Evolutionary conservation across 2,888 invertebrate species (phyloP).

Genomic region (Eupithecia exiguata): DNA sequence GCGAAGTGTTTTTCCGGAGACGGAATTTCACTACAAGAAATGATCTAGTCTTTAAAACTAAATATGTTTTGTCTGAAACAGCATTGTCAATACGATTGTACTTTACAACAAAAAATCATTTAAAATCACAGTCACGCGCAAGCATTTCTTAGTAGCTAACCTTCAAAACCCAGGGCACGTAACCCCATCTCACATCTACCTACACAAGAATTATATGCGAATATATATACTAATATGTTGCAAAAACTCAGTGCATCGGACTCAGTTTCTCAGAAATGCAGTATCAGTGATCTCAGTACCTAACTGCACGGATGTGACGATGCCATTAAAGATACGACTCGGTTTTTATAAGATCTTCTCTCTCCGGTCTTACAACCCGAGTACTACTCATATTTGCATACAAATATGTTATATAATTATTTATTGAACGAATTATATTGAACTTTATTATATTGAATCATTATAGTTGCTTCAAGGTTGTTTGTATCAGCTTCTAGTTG

Average conservation of each 20-base stretch:
- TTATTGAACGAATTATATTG: too few species aligned
- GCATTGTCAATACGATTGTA: background rate
- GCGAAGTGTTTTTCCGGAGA: slow-evolving; percentile 1
- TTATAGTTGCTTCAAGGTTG: too few species aligned
- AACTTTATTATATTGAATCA: too few species aligned
- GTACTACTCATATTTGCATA: slow-evolving; percentile 2
- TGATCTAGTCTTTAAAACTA: background rate
- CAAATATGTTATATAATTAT: background rate
- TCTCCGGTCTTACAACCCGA: background rate
- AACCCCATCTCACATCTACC: slow-evolving; percentile 16
- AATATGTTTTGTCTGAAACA: background rate
- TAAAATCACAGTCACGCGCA: slow-evolving; percentile 13
- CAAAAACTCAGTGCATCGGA: slow-evolving; percentile 60
- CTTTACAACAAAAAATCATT: background rate
- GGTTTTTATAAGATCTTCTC: slow-evolving; percentile 1
- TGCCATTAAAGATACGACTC: slow-evolving; percentile 66
- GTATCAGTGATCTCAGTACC: slow-evolving; percentile 69
- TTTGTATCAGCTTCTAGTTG: background rate
- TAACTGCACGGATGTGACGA: slow-evolving; percentile 68
- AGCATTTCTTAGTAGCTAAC: slow-evolving; percentile 18
- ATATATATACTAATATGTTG: slow-evolving; percentile 33
- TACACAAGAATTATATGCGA: slow-evolving; percentile 2
- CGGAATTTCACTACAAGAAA: background rate
- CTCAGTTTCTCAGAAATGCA: slow-evolving; percentile 72
- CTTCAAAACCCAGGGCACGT: slow-evolving; percentile 31